Percentiles rank a stretch among this genome's conserved stretches.
Conservation (phyloP, 1,140 invertebrate genomes). For the Calephelis nemesis region DNA sequence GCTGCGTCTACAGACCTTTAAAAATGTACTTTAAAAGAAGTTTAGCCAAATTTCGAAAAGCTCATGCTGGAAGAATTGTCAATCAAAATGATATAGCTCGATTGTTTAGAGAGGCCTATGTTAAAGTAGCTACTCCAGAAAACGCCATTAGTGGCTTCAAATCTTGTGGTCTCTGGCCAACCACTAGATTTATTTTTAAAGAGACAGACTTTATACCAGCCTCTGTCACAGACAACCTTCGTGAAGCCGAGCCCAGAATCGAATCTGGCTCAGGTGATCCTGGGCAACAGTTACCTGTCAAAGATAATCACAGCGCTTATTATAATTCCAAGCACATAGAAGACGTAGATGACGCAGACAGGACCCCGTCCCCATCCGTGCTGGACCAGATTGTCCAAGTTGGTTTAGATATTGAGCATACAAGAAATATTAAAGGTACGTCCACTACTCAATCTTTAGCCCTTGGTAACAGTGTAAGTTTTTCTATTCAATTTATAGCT, state of each 20-base stretch:
- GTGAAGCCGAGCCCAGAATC: background rate
- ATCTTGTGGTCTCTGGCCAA: background rate
- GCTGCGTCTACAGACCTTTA: no score
- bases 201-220: background rate
- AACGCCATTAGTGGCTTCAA: background rate
- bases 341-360: background rate
- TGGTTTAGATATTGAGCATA: background rate
- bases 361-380: background rate
- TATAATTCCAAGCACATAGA: background rate
- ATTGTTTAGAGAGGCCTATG: slow-evolving; percentile 1
- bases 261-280: background rate
- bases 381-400: background rate
- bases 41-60: background rate
- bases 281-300: background rate
- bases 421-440: background rate
- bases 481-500: slow-evolving; percentile 4
- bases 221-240: background rate
- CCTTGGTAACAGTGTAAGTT: background rate
- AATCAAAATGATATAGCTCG: slow-evolving; percentile 5
- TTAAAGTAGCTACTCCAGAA: background rate
- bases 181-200: slow-evolving; percentile 3
- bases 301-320: background rate
- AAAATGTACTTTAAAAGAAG: no score
- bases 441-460: background rate
- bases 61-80: background rate